phyloP scores from a whole-genome alignment of 2,888 invertebrate genomes.

The Pediacus dermestoides region DNA sequence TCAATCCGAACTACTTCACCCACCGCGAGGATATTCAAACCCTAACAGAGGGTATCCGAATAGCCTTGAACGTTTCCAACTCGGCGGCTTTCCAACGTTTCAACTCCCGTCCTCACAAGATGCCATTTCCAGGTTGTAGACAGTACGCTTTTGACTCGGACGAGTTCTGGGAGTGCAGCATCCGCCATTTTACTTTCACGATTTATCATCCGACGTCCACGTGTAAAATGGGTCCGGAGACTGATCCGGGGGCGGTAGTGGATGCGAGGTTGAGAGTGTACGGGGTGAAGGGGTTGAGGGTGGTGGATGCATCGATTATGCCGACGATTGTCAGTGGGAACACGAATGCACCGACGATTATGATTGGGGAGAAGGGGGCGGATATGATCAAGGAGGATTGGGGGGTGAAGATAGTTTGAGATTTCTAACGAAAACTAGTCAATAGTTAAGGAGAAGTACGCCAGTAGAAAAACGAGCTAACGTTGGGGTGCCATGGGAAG shows the following conservation, averaged over 20 bases:
- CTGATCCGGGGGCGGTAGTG: slow-evolving; percentile 74
- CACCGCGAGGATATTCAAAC: slow-evolving; percentile 76
- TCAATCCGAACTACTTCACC: slow-evolving; percentile 90
- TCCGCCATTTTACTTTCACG: slow-evolving; percentile 74
- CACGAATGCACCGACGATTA: slow-evolving; percentile 84
- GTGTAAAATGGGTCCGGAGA: slow-evolving; percentile 80
- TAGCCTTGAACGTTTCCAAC: slow-evolving; percentile 75
- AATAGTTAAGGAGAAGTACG: too few species aligned
- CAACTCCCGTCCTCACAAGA: slow-evolving; percentile 73
- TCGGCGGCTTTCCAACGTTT: slow-evolving; percentile 77
- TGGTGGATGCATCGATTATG: slow-evolving; percentile 85
- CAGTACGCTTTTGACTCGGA: slow-evolving; percentile 69
- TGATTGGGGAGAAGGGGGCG: slow-evolving; percentile 87
- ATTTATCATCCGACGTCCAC: slow-evolving; percentile 85
- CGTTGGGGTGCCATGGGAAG: too few species aligned
- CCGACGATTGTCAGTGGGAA: slow-evolving; percentile 85
- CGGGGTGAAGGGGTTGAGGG: slow-evolving; percentile 72
- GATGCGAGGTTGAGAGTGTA: slow-evolving; percentile 74
- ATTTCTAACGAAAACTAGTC: slow-evolving; percentile 18
- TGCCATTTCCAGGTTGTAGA: slow-evolving; percentile 79
- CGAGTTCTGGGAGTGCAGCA: slow-evolving; percentile 82
- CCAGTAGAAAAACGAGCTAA: too few species aligned
- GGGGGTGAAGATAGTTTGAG: slow-evolving; percentile 41
- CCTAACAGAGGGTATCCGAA: slow-evolving; percentile 78
- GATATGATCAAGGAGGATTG: slow-evolving; percentile 88